phyloP scores from a whole-genome alignment of 2,888 invertebrate species.

The Lingula anatina region DNA sequence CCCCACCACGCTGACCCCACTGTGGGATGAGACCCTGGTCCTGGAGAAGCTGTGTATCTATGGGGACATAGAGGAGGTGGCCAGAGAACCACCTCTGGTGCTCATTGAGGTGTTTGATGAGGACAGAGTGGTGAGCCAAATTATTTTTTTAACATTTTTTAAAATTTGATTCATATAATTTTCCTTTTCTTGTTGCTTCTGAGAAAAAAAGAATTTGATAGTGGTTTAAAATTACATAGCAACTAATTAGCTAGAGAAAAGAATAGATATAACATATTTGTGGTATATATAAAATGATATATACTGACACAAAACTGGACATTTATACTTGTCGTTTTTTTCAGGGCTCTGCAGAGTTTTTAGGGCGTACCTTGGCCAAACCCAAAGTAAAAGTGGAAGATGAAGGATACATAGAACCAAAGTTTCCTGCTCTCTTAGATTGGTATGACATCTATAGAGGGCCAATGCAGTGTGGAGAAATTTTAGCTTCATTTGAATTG shows the following conservation, averaged over 20 bases:
- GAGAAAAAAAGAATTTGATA: too few relatives aligned
- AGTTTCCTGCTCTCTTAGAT: too few relatives aligned
- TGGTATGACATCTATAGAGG: slow-evolving; percentile 23
- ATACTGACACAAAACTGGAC: too few relatives aligned
- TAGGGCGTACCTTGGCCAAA: slow-evolving; percentile 15
- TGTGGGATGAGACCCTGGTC: slow-evolving; percentile 20
- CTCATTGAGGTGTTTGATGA: slow-evolving; percentile 21
- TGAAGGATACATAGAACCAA: slow-evolving; percentile 13
- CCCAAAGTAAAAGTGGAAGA: slow-evolving; percentile 12
- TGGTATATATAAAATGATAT: too few relatives aligned
- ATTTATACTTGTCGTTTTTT: too few relatives aligned
- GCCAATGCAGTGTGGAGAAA: slow-evolving; percentile 12
- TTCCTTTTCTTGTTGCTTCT: not conserved
- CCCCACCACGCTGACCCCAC: slow-evolving; percentile 18
- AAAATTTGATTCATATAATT: not conserved
- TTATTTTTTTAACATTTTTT: too few relatives aligned
- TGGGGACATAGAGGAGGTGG: slow-evolving; percentile 12
- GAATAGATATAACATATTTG: too few relatives aligned
- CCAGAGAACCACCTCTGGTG: slow-evolving; percentile 13
- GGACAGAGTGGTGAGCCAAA: slow-evolving; percentile 16
- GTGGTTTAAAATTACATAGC: too few relatives aligned
- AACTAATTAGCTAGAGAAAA: too few relatives aligned
- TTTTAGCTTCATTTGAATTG: slow-evolving; percentile 21
- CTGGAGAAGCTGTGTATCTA: slow-evolving; percentile 15
- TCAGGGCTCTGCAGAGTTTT: slow-evolving; percentile 22